Conservation (phyloP, 2,113 vertebrate species). For the Madoqua kirkii region DNA sequence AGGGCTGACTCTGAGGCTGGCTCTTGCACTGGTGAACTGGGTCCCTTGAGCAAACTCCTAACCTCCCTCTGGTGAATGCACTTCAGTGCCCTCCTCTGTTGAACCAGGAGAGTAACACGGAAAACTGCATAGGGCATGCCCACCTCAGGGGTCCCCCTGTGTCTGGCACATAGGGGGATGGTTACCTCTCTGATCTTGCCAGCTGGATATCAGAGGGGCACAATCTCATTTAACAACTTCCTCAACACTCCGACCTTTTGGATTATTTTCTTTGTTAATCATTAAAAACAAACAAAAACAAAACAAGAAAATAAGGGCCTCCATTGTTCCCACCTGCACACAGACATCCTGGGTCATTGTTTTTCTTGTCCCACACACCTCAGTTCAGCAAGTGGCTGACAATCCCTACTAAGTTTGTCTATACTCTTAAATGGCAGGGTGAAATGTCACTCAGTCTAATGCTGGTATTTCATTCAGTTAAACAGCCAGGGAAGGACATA, state of each 20-base stretch:
- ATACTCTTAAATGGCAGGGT: background rate
- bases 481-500: background rate
- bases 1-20: background rate
- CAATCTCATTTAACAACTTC: background rate
- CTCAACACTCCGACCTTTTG: background rate
- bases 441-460: background rate
- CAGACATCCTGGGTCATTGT: background rate
- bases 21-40: background rate
- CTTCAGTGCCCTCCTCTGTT: background rate
- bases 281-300: background rate
- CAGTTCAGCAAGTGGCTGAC: background rate
- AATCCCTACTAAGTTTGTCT: background rate
- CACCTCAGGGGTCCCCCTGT: background rate
- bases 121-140: background rate
- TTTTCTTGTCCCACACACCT: background rate
- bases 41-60: background rate
- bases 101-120: background rate
- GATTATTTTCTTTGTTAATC: background rate
- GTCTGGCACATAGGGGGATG: accelerated
- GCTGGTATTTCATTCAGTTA: background rate
- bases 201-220: background rate
- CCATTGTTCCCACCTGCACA: background rate
- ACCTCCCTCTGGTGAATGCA: background rate
- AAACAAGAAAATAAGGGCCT: background rate
- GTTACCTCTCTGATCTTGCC: background rate